Conservation (phyloP, 2,888 invertebrate species). For the Lacanobia oleracea region DNA sequence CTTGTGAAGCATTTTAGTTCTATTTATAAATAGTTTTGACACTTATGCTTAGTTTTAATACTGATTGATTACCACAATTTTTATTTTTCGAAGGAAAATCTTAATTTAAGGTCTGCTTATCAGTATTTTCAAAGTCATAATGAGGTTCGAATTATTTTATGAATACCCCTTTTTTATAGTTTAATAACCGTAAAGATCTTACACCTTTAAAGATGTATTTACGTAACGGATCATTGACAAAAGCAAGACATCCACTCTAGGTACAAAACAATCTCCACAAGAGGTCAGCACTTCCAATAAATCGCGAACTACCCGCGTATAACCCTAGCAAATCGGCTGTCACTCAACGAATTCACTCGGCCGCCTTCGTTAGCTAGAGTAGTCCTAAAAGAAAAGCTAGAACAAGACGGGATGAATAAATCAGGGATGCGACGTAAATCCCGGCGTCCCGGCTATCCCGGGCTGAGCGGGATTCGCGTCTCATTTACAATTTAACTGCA, state of each 20-base stretch:
- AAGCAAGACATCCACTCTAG: not conserved
- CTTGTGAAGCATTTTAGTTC: not conserved
- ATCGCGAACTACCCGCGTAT: constrained; percentile 1
- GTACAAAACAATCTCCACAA: constrained; percentile 3
- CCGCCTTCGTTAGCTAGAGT: constrained; percentile 58
- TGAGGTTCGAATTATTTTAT: too few relatives aligned
- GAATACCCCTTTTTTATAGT: too few relatives aligned
- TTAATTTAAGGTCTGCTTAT: too few relatives aligned
- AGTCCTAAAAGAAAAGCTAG: constrained; percentile 54
- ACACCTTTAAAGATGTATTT: not conserved
- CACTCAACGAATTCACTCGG: constrained; percentile 52
- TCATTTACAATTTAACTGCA: constrained; percentile 67
- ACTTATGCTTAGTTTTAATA: too few relatives aligned
- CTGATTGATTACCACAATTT: too few relatives aligned
- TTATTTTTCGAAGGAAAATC: too few relatives aligned
- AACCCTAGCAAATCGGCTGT: constrained; percentile 42
- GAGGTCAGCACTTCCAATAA: constrained; percentile 14
- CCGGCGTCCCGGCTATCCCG: constrained; percentile 33
- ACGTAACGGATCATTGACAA: not conserved
- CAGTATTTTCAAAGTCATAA: too few relatives aligned
- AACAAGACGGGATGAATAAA: constrained; percentile 60
- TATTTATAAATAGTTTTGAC: too few relatives aligned
- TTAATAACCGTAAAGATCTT: not conserved
- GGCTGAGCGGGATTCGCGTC: constrained; percentile 38
- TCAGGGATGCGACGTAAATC: constrained; percentile 60